These are phyloP conservation scores for Bubo blakistoni DNA, from an alignment of 2,113 vertebrate genomes.

Conservation along the genomic window DNA sequence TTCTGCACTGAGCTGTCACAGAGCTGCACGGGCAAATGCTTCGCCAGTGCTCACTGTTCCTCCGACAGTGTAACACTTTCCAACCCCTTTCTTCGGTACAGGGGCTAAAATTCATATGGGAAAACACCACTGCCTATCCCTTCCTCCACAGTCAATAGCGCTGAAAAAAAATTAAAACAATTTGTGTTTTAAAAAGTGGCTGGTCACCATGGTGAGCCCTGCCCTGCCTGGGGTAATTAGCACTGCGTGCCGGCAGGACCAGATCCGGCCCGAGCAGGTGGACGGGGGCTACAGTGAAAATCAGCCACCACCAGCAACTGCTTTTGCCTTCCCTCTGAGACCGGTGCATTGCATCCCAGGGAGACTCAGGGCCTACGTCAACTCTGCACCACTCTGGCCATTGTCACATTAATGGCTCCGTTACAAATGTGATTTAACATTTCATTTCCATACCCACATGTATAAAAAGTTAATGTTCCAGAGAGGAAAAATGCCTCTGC, in stretches of 20 bases:
- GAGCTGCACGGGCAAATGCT: not conserved
- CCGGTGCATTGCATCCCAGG: not conserved
- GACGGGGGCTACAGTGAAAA: not conserved
- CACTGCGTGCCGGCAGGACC: slow-evolving; percentile 65
- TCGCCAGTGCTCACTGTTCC: not conserved
- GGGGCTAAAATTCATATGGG: slow-evolving; percentile 38
- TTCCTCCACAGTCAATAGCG: slow-evolving; percentile 36
- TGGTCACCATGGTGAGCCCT: slow-evolving; percentile 74
- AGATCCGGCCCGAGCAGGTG: not conserved
- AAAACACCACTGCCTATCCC: slow-evolving; percentile 55
- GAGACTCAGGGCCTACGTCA: not conserved
- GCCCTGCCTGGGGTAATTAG: slow-evolving; percentile 79
- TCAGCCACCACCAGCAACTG: not conserved
- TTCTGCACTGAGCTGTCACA: not conserved
- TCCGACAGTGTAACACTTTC: not conserved
- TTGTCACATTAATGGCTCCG: not conserved
- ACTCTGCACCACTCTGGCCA: not conserved
- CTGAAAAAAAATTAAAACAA: slow-evolving; percentile 67
- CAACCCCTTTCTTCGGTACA: not conserved
- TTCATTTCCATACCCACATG: not conserved
- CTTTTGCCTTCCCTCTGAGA: not conserved
- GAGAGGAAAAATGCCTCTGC: not conserved
- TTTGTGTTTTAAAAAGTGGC: slow-evolving; percentile 55
- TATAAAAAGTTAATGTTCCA: not conserved
- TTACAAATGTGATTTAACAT: not conserved